phyloP scores from a whole-genome alignment of 2,797 vertebrate species.

The Spea hammondii region DNA sequence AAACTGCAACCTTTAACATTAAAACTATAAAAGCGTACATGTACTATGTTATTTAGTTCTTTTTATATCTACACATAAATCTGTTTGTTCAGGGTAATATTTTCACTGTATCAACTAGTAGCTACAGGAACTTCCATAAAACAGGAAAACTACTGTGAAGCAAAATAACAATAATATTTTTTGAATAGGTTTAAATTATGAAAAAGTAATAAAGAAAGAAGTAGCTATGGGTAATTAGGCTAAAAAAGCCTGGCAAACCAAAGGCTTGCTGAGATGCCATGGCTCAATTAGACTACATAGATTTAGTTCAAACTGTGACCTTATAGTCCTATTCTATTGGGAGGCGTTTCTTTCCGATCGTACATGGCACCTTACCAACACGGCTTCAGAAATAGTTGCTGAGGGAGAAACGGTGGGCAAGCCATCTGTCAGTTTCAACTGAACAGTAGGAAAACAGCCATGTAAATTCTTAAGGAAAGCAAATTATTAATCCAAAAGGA shows the following conservation, averaged over 20 bases:
- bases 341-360: constrained; percentile 75
- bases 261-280: constrained; percentile 63
- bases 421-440: constrained; percentile 70
- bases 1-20: too few species aligned
- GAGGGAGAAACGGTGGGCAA: constrained; percentile 66
- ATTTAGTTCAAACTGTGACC: constrained; percentile 71
- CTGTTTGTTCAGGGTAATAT: too few species aligned
- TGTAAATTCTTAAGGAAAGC: constrained; percentile 65
- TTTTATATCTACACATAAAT: too few species aligned
- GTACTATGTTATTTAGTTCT: too few species aligned
- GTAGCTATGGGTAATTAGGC: constrained; percentile 2
- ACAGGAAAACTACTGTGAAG: not conserved
- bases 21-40: too few species aligned
- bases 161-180: not conserved
- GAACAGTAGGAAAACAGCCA: constrained; percentile 64
- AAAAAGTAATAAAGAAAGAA: constrained; percentile 7
- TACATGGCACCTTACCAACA: constrained; percentile 70
- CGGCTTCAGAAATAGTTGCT: constrained; percentile 73
- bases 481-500: constrained; percentile 74
- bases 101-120: too few species aligned
- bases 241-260: not conserved
- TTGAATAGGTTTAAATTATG: not conserved
- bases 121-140: too few species aligned
- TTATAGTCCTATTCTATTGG: constrained; percentile 71
- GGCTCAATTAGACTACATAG: constrained; percentile 64